Percentiles rank a stretch among this genome's conserved stretches.
phyloP scores from a whole-genome alignment of 2,113 vertebrate genomes.

The Nansenia antarctica region DNA sequence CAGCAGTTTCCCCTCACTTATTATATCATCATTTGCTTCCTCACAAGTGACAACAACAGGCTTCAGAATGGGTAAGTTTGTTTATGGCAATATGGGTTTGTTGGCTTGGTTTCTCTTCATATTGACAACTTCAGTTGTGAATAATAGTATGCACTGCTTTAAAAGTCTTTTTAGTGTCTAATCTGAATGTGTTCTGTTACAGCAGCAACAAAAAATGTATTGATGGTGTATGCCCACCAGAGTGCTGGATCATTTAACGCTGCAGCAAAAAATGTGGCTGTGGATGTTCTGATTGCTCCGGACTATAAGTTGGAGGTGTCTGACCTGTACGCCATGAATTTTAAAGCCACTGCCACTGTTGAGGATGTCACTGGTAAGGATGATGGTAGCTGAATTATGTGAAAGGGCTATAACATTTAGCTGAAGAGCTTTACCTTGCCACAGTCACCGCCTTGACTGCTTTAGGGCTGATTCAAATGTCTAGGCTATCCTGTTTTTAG shows the following conservation, averaged over 20 bases:
- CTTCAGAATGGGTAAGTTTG: constrained; percentile 40
- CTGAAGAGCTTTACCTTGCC: too few relatives aligned
- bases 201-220: constrained; percentile 56
- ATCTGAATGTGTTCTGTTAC: neutral
- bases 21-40: neutral
- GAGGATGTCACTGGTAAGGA: constrained; percentile 73
- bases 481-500: too few relatives aligned
- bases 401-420: neutral
- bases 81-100: neutral
- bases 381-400: too few relatives aligned
- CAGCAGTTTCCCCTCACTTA: neutral
- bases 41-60: neutral
- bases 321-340: constrained; percentile 81
- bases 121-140: too few relatives aligned
- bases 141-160: neutral
- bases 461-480: too few relatives aligned
- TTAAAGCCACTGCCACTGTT: constrained; percentile 73
- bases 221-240: constrained; percentile 78
- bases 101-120: neutral
- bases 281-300: constrained; percentile 56
- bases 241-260: constrained; percentile 78
- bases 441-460: neutral
- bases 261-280: constrained; percentile 76
- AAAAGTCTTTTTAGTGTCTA: neutral
- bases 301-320: constrained; percentile 75